Evolutionary conservation across 1,140 invertebrate genomes (phyloP).

Genomic region (Drosophila asahinai): DNA sequence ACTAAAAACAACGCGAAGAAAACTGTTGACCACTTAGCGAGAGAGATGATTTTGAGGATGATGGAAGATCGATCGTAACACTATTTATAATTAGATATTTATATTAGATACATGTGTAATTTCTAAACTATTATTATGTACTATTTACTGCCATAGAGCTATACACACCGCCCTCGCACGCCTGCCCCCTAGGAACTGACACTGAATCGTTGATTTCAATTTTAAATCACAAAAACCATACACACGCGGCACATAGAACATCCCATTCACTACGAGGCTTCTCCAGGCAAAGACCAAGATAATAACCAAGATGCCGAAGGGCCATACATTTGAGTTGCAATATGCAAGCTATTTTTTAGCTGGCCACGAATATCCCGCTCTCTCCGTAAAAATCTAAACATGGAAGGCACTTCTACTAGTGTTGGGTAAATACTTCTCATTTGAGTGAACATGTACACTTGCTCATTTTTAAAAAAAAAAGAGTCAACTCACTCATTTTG

Average conservation of each 20-base stretch:
- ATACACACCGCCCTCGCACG: constrained; percentile 44
- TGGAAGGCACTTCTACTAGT: too few species aligned
- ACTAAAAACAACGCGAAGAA: constrained; percentile 29
- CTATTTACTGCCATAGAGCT: constrained; percentile 82
- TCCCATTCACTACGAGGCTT: constrained; percentile 23
- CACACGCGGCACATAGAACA: constrained; percentile 18
- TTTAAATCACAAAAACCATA: not conserved
- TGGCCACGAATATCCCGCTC: too few species aligned
- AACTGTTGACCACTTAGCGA: constrained; percentile 76
- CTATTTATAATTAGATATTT: constrained; percentile 74
- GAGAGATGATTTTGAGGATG: constrained; percentile 39
- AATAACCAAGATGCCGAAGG: too few species aligned
- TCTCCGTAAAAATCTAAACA: too few species aligned
- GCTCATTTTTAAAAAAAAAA: too few species aligned
- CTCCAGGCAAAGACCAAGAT: constrained; percentile 21
- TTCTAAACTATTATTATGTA: constrained; percentile 72
- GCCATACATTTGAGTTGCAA: too few species aligned
- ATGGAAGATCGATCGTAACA: constrained; percentile 62
- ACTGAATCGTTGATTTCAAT: constrained; percentile 23
- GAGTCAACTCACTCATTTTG: too few species aligned
- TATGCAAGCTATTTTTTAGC: too few species aligned
- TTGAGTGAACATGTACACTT: too few species aligned
- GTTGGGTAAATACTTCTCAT: too few species aligned
- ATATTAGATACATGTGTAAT: constrained; percentile 71
- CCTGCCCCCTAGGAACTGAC: constrained; percentile 26